Percentiles rank a stretch among this genome's conserved stretches.
Evolutionary conservation across 35 echinoderm and acorn worm genomes (phyloP).

Genomic region (Lytechinus variegatus): DNA sequence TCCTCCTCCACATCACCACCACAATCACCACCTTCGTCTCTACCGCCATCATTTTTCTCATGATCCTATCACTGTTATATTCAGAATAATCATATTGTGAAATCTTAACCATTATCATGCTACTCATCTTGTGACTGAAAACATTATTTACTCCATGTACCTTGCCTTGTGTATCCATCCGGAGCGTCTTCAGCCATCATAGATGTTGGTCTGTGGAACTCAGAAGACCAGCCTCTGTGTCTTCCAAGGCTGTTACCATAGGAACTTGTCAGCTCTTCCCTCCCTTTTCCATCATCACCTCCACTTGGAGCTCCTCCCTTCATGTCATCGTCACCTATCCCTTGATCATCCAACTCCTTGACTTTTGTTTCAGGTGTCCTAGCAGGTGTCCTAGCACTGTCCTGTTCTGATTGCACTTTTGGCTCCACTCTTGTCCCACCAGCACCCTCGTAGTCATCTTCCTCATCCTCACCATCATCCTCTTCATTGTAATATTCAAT

Average conservation of each 20-base stretch:
- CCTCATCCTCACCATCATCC: not conserved
- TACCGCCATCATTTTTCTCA: no score
- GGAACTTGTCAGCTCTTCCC: conserved; percentile 42
- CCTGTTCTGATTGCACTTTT: conserved; percentile 6
- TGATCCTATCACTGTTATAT: no score
- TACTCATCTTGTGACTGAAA: no score
- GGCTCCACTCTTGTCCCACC: not conserved
- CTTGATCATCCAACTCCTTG: not conserved
- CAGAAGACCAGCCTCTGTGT: conserved; percentile 87
- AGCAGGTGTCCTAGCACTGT: not conserved
- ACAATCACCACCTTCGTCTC: no score
- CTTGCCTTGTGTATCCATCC: conserved; percentile 38
- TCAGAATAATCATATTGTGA: no score
- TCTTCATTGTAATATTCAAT: not conserved
- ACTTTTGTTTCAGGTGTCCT: not conserved
- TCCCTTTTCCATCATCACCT: conserved; percentile 39
- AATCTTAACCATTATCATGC: no score
- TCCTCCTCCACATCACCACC: no score
- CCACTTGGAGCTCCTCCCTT: not conserved
- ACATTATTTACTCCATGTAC: not conserved
- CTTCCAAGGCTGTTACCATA: conserved; percentile 83
- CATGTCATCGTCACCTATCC: not conserved
- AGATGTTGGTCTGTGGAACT: conserved; percentile 56
- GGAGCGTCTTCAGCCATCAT: not conserved
- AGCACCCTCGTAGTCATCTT: not conserved